Evolutionary conservation across 1,140 invertebrate genomes (phyloP).

Genomic region (Ruditapes philippinarum): DNA sequence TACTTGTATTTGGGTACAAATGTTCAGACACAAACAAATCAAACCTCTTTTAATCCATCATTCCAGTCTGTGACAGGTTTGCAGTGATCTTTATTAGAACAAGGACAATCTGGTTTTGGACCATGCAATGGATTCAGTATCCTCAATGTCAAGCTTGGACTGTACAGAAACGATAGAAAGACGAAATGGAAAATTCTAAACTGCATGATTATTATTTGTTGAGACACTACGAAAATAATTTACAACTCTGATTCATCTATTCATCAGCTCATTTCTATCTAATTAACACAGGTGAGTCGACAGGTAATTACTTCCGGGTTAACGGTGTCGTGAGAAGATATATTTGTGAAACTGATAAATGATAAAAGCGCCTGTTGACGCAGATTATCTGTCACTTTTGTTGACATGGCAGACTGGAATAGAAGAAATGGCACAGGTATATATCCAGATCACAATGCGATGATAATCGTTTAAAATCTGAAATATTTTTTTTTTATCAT

Average conservation of each 20-base stretch:
- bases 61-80: slow-evolving; percentile 4
- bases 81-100: neutral
- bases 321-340: slow-evolving; percentile 13
- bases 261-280: too few species aligned
- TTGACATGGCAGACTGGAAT: slow-evolving; percentile 67
- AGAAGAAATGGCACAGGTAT: slow-evolving; percentile 60
- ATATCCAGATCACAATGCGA: too few species aligned
- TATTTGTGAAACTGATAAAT: neutral
- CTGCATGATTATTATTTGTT: neutral
- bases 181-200: neutral
- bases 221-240: neutral
- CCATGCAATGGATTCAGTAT: too few species aligned
- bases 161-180: neutral
- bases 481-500: too few species aligned
- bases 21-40: too few species aligned
- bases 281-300: neutral
- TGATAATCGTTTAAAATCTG: too few species aligned
- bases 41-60: neutral
- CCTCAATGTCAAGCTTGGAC: neutral
- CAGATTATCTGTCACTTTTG: slow-evolving; percentile 42
- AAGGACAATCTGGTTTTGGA: neutral
- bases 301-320: slow-evolving; percentile 51
- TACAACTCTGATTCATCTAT: slow-evolving; percentile 12
- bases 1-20: too few species aligned
- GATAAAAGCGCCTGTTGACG: neutral